Base-by-base conservation (phyloP, 2,888 invertebrate genomes). In the Troglohyphantes excavatus region DNA sequence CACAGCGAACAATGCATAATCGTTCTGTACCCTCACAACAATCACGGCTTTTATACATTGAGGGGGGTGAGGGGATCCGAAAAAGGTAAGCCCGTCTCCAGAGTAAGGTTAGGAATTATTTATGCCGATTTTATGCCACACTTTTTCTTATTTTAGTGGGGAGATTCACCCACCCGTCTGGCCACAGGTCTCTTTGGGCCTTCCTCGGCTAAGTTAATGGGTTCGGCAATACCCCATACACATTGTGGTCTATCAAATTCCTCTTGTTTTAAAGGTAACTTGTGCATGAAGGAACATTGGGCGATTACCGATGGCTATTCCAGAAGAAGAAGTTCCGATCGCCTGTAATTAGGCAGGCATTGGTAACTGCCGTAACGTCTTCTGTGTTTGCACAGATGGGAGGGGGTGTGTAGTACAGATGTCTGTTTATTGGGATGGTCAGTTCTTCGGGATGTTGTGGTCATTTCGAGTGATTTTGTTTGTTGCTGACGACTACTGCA, bases 81-180 rank as follows among this genome's bases (percentile, higher is more conserved):
- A 78, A 70, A 78, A 68, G 26, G 26, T 17, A 33, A 21, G 68
- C 23, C 59, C 19, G n/a, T 65, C 72, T 53, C 61, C 23, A 33
- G 23, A 79, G 65, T 63, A 73, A 59, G 39, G 87, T 72, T 59
- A 67, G n/a, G 86, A 87, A 87, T 87, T 87, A 87, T 81, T 87
- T 87, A 87, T 79, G 87, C 29, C 73, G 73, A 87, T 87, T 87
- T 87, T 87, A 87, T 87, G 79, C 81, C 65, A 23, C 19, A 17
- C 33, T 63, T 72, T 59, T 68, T 26, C 9, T n/a, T 21, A 5
- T 68, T 68, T 53, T 39, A 5, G 53, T 39, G 53, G 53, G 17
- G 13, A n/a, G 53, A 17, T 53, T n/a, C n/a, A n/a, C n/a, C n/a
- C n/a, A n/a, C n/a, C n/a, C n/a, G 53, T 0, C 53, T n/a, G 13